phyloP scores from a whole-genome alignment of 2,113 vertebrate species.

The Azemiops feae region DNA sequence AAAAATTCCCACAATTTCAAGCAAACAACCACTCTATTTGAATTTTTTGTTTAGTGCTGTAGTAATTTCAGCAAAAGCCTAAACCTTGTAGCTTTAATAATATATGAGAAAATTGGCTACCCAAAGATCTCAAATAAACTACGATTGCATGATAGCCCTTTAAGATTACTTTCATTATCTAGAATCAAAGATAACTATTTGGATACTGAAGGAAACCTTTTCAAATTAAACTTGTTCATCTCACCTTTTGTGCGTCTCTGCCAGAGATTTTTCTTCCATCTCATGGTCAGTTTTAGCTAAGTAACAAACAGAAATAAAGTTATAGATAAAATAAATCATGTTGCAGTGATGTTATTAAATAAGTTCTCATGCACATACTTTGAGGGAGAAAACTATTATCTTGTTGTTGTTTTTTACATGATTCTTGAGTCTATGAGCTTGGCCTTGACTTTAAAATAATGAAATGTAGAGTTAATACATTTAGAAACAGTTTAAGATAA shows the following conservation, averaged over 20 bases:
- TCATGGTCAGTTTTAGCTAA: conserved; percentile 91
- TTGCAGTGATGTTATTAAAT: not conserved
- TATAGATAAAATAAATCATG: conserved; percentile 13
- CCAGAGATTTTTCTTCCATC: conserved; percentile 80
- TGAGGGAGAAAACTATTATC: not conserved
- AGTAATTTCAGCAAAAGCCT: not conserved
- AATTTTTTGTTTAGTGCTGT: not conserved
- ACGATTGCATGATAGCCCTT: not conserved
- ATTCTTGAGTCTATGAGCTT: not conserved
- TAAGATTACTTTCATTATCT: not conserved
- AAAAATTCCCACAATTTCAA: not conserved
- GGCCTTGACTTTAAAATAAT: not conserved
- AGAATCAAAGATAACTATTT: not conserved
- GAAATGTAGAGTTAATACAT: not conserved
- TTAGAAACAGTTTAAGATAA: not conserved
- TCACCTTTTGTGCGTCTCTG: conserved; percentile 88
- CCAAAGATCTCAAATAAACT: not conserved
- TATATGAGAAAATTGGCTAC: not conserved
- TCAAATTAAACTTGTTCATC: conserved; percentile 36
- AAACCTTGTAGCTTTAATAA: not conserved
- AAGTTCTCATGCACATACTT: not conserved
- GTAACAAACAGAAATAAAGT: conserved; percentile 51
- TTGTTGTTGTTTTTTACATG: not conserved
- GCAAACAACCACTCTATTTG: not conserved
- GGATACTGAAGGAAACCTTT: not conserved